These are phyloP conservation scores for Crotophaga sulcirostris DNA, from an alignment of 2,113 vertebrate species.

Conservation along the genomic window DNA sequence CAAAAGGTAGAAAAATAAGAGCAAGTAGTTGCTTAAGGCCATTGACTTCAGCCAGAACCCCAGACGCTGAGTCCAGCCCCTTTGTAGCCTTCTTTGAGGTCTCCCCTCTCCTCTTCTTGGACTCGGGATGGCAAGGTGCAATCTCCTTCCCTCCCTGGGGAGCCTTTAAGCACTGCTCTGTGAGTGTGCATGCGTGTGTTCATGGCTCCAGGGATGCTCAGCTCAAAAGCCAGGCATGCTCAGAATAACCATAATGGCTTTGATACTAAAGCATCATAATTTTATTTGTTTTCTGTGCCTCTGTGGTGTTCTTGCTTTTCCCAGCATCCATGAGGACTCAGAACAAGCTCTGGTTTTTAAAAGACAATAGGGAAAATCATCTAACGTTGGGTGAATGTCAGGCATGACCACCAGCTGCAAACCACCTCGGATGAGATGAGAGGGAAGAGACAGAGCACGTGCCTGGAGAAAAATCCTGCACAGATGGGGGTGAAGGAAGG, in stretches of 20 bases:
- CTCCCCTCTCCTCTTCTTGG: neutral
- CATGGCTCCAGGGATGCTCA: neutral
- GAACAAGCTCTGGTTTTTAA: neutral
- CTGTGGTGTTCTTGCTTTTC: neutral
- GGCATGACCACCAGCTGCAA: neutral
- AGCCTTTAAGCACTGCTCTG: neutral
- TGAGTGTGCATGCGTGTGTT: neutral
- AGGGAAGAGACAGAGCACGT: neutral
- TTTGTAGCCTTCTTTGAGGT: neutral
- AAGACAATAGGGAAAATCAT: neutral
- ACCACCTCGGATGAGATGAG: neutral
- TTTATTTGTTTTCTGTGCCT: neutral
- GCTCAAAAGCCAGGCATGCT: neutral
- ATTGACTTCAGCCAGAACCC: neutral
- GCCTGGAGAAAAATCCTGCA: neutral
- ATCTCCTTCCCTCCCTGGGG: neutral
- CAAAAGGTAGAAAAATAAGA: neutral
- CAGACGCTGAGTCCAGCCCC: neutral
- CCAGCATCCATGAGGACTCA: neutral
- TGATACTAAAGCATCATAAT: neutral
- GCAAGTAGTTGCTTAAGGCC: neutral
- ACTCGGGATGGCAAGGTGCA: neutral
- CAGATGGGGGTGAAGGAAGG: neutral
- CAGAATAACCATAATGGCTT: neutral
- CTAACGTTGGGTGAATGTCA: neutral